These are phyloP conservation scores for Perca flavescens DNA, from an alignment of 2,113 vertebrate genomes.

Conservation along the genomic window DNA sequence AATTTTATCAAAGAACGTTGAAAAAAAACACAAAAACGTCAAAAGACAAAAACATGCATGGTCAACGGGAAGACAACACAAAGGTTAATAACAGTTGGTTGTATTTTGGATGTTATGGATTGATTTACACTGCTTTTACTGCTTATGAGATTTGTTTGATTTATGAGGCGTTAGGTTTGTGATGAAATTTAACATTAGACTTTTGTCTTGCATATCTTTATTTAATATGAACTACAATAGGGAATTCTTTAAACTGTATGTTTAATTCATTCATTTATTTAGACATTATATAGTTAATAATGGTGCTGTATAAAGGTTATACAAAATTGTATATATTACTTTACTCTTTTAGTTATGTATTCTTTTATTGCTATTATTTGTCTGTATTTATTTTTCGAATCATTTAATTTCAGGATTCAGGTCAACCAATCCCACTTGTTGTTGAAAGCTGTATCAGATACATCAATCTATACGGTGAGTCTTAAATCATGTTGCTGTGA, in stretches of 20 bases:
- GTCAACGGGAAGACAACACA: too few species aligned
- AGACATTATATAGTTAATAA: not conserved
- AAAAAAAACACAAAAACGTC: too few species aligned
- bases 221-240: not conserved
- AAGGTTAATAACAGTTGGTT: constrained; percentile 4
- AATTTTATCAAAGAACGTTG: too few species aligned
- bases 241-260: not conserved
- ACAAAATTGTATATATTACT: not conserved
- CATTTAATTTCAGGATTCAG: constrained; percentile 80
- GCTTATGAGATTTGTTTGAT: not conserved
- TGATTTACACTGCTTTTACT: not conserved
- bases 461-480: constrained; percentile 97
- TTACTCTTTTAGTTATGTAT: not conserved
- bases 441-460: constrained; percentile 97
- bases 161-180: not conserved
- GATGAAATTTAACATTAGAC: not conserved
- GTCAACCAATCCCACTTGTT: constrained; percentile 94
- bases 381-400: not conserved
- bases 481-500: not conserved
- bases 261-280: not conserved
- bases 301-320: not conserved
- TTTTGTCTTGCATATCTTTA: not conserved
- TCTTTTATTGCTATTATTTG: not conserved
- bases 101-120: constrained; percentile 1
- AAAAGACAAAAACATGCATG: too few species aligned